phyloP scores from a whole-genome alignment of 2,797 vertebrate genomes.

The Pelochelys cantorii region DNA sequence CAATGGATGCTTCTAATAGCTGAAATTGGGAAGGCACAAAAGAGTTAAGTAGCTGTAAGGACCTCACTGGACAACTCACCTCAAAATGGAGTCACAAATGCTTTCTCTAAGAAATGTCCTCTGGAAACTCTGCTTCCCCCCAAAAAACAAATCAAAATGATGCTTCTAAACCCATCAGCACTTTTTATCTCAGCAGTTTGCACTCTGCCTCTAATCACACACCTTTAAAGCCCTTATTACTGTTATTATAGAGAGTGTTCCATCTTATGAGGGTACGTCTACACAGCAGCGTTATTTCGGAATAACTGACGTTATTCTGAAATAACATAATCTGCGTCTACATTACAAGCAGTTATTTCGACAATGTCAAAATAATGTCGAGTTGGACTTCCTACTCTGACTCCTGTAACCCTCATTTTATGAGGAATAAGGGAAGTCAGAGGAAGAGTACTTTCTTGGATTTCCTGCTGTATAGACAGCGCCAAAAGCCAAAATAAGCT shows the following conservation, averaged over 20 bases:
- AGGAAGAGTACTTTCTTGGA: too few species aligned
- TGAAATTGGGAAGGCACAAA: neutral
- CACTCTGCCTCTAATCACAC: constrained; percentile 37
- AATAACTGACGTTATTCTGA: too few species aligned
- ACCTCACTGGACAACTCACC: neutral
- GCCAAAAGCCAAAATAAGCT: too few species aligned
- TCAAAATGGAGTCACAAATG: neutral
- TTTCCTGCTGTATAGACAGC: too few species aligned
- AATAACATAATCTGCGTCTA: too few species aligned
- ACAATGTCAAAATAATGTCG: too few species aligned
- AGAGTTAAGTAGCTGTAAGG: neutral
- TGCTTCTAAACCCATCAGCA: neutral
- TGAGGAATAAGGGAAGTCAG: too few species aligned
- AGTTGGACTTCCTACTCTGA: too few species aligned
- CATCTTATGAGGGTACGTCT: too few species aligned
- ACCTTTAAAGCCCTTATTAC: constrained; percentile 48
- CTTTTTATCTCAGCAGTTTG: neutral
- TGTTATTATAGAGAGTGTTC: rapidly evolving
- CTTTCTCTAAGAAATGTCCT: neutral
- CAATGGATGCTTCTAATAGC: neutral
- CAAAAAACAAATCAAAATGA: neutral
- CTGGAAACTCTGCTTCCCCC: neutral
- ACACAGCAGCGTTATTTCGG: too few species aligned
- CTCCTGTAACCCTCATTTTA: too few species aligned
- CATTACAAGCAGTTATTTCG: too few species aligned